Evolutionary conservation across 2,888 invertebrate genomes (phyloP).

Genomic region (Xestia c-nigrum): DNA sequence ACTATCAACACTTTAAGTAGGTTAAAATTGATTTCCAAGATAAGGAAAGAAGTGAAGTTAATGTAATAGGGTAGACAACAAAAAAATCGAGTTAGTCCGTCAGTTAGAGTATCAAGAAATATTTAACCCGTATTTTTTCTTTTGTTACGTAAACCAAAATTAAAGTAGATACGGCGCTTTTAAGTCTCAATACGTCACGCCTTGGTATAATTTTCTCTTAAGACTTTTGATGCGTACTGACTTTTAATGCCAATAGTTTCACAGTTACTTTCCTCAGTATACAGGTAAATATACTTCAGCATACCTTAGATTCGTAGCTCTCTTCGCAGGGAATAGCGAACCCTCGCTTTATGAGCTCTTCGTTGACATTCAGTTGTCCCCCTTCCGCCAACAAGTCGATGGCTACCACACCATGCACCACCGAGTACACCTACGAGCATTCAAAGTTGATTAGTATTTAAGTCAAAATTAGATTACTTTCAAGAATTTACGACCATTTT

Average conservation of each 20-base stretch:
- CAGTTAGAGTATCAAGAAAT: no score
- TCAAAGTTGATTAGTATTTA: background rate
- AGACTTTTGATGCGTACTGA: no score
- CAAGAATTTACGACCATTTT: background rate
- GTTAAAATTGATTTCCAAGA: background rate
- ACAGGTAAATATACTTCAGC: background rate
- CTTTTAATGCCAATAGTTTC: no score
- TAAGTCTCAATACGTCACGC: no score
- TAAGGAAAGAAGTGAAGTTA: no score
- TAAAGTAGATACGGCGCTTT: no score
- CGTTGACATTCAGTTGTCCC: conserved; percentile 90
- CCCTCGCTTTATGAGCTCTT: conserved; percentile 91
- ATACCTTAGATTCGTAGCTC: conserved; percentile 93
- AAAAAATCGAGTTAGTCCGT: no score
- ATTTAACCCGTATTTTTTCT: no score
- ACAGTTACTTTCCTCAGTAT: no score
- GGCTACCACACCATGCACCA: conserved; percentile 94
- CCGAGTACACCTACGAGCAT: conserved; percentile 91
- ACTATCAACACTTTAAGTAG: background rate
- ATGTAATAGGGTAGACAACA: no score
- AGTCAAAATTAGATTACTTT: background rate
- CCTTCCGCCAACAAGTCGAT: conserved; percentile 90
- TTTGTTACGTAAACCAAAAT: no score
- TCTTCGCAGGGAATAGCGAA: conserved; percentile 94
- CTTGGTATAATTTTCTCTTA: no score